Percentiles rank a stretch among this genome's conserved stretches.
Conservation (phyloP, 2,888 invertebrate genomes). For the Netelia inedita region DNA sequence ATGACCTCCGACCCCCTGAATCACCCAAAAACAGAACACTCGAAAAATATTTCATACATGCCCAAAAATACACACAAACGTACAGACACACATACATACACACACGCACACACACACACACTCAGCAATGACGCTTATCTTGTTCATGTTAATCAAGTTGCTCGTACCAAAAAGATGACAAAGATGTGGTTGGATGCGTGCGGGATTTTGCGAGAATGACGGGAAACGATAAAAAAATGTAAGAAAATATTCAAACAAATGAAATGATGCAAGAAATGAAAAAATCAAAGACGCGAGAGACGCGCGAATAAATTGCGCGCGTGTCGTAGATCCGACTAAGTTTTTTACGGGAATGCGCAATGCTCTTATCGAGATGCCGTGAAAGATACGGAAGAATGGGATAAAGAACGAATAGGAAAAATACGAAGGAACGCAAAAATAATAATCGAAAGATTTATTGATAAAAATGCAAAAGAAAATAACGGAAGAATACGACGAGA, state of each 20-base stretch:
- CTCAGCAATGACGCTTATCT: conserved; percentile 85
- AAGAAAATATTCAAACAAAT: conserved; percentile 66
- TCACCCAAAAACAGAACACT: conserved; percentile 47
- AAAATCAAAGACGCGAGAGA: conserved; percentile 67
- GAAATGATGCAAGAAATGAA: conserved; percentile 55
- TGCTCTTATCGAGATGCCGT: conserved; percentile 73
- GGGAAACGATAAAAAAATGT: conserved; percentile 61
- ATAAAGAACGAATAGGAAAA: conserved; percentile 28
- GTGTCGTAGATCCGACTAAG: conserved; percentile 69
- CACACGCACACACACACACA: conserved; percentile 58
- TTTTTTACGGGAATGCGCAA: conserved; percentile 79
- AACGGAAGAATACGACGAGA: conserved; percentile 43
- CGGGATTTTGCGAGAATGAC: conserved; percentile 69
- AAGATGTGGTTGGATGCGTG: conserved; percentile 72
- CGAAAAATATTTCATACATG: conserved; percentile 54
- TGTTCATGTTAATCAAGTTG: conserved; percentile 85
- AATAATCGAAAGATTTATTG: conserved; percentile 59
- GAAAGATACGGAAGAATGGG: conserved; percentile 54
- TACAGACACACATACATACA: conserved; percentile 54
- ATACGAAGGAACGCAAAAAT: conserved; percentile 58
- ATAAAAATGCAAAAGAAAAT: conserved; percentile 28
- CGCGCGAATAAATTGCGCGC: conserved; percentile 60
- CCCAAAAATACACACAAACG: conserved; percentile 52
- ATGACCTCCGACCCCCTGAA: conserved; percentile 69
- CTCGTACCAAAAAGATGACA: conserved; percentile 84